phyloP scores from a whole-genome alignment of 2,797 vertebrate genomes.

The Gymnocypris eckloni region DNA sequence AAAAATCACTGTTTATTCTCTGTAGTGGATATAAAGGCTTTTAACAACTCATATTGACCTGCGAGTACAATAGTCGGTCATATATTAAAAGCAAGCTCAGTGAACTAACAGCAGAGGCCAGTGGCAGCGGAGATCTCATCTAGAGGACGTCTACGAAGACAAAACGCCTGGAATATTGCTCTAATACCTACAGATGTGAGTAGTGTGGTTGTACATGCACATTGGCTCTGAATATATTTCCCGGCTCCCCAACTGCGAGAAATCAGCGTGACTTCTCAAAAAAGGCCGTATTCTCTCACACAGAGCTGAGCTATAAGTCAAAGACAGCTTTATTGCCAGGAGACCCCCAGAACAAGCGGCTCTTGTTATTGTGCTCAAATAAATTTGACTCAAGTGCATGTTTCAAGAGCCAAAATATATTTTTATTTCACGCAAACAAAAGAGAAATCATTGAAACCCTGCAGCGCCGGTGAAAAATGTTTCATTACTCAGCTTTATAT shows the following conservation, averaged over 20 bases:
- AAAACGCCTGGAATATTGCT: background rate
- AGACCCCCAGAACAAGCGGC: background rate
- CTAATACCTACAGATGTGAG: background rate
- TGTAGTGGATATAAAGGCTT: slow-evolving; percentile 49
- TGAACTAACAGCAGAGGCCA: slow-evolving; percentile 7
- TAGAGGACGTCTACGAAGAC: background rate
- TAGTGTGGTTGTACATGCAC: background rate
- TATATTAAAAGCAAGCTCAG: slow-evolving; percentile 41
- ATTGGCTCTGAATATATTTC: slow-evolving; percentile 27
- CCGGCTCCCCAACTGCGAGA: background rate
- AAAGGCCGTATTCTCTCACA: background rate
- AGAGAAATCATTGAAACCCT: slow-evolving; percentile 35
- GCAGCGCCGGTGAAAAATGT: background rate
- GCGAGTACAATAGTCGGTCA: slow-evolving; percentile 17
- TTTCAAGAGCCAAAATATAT: slow-evolving; percentile 8
- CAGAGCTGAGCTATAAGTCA: slow-evolving; percentile 25
- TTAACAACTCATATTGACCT: slow-evolving; percentile 54
- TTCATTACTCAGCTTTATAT: slow-evolving; percentile 28
- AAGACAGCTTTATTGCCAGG: background rate
- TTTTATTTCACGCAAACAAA: slow-evolving; percentile 30
- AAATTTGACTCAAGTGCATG: slow-evolving; percentile 24
- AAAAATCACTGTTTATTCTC: slow-evolving; percentile 65
- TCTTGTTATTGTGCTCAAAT: slow-evolving; percentile 15
- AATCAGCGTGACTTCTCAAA: background rate
- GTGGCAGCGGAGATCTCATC: background rate